phyloP scores from a whole-genome alignment of 2,888 invertebrate genomes.

The Nomada ferruginata region DNA sequence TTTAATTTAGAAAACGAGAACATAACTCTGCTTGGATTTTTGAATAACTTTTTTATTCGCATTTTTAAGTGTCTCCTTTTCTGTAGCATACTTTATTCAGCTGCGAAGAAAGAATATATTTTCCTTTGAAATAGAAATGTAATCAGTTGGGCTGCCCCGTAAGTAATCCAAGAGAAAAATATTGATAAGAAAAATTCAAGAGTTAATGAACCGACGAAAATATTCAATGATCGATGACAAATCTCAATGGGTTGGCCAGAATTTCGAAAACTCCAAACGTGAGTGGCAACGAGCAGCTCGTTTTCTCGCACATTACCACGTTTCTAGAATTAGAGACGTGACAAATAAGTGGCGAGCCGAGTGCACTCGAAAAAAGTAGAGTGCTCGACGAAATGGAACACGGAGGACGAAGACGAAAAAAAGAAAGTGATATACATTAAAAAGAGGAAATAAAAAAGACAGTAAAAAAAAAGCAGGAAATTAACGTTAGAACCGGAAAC shows the following conservation, averaged over 20 bases:
- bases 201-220: neutral
- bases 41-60: too few species aligned
- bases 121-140: too few species aligned
- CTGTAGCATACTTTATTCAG: too few species aligned
- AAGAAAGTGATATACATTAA: neutral
- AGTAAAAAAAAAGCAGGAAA: neutral
- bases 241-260: neutral
- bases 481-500: constrained; percentile 20
- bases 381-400: constrained; percentile 28
- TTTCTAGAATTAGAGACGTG: constrained; percentile 51
- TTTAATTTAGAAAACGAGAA: too few species aligned
- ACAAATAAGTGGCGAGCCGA: constrained; percentile 47
- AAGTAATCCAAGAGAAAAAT: too few species aligned
- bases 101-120: too few species aligned
- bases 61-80: too few species aligned
- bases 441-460: neutral
- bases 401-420: neutral
- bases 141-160: too few species aligned
- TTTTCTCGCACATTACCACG: constrained; percentile 44
- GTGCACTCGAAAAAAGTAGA: constrained; percentile 38
- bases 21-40: too few species aligned
- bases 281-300: neutral
- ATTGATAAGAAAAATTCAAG: neutral
- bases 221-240: neutral
- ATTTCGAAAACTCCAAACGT: neutral